A percentile compares a stretch with the other conserved stretches of the same genome.
Evolutionary conservation across 2,113 vertebrate genomes (phyloP).

Genomic region (Oreocharis arfaki): DNA sequence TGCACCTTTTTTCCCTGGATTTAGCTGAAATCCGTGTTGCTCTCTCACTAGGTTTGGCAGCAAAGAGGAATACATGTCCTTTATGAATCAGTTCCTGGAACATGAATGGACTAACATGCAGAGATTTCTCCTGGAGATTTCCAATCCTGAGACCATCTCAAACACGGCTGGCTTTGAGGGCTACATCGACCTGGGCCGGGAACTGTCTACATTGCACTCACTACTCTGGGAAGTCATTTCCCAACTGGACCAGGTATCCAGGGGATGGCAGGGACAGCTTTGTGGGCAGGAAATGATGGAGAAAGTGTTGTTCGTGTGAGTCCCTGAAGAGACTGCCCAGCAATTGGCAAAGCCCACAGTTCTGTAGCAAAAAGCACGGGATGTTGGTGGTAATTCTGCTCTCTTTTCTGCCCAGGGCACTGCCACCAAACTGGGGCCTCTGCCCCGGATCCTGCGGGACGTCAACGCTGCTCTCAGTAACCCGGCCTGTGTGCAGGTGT

Average conservation of each 20-base stretch:
- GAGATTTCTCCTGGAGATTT: constrained; percentile 93
- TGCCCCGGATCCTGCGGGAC: constrained; percentile 92
- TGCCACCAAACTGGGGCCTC: constrained; percentile 87
- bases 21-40: background rate
- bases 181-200: constrained; percentile 94
- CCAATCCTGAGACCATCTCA: constrained; percentile 93
- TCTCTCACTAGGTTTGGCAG: constrained; percentile 85
- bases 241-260: constrained; percentile 88
- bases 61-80: constrained; percentile 98
- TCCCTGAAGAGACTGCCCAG: background rate
- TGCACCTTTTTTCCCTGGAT: background rate
- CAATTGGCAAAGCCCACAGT: background rate
- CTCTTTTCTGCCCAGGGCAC: constrained; percentile 73
- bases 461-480: constrained; percentile 87
- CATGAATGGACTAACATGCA: constrained; percentile 98
- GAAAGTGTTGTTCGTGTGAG: background rate
- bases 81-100: constrained; percentile 98
- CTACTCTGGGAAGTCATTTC: constrained; percentile 91
- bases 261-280: background rate
- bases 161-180: constrained; percentile 96
- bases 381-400: background rate
- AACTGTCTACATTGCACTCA: constrained; percentile 91
- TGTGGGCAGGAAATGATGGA: background rate
- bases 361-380: background rate
- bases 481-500: constrained; percentile 80